These are phyloP conservation scores for Ctenoplectra terminalis DNA, from an alignment of 1,140 invertebrate species.

Conservation along the genomic window DNA sequence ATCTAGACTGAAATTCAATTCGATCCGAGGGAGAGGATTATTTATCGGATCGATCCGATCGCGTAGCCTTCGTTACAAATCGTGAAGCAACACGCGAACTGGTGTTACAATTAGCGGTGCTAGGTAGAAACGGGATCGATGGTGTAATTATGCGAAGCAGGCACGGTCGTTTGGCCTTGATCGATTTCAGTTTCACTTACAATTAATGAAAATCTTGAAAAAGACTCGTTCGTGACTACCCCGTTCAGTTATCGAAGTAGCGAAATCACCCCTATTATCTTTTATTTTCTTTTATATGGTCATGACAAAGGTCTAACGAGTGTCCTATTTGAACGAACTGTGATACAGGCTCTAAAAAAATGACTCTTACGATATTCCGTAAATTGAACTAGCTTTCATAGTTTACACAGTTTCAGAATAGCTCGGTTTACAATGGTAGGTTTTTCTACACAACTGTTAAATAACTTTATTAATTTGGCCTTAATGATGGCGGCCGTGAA, in stretches of 20 bases:
- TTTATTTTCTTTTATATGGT: neutral
- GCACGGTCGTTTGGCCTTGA: neutral
- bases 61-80: constrained; percentile 8
- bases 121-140: constrained; percentile 24
- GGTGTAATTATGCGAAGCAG: constrained; percentile 35
- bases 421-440: accelerated
- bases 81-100: constrained; percentile 7
- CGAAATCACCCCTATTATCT: neutral
- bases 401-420: neutral
- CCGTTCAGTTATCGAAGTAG: too few species aligned
- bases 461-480: neutral
- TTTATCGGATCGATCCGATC: constrained; percentile 23
- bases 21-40: constrained; percentile 13
- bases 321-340: neutral
- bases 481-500: neutral
- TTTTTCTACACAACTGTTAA: neutral
- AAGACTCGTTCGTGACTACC: neutral
- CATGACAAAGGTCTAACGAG: neutral
- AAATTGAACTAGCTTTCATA: too few species aligned
- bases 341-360: neutral
- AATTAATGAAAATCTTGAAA: neutral
- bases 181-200: neutral
- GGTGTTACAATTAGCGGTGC: constrained; percentile 15
- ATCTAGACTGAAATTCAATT: constrained; percentile 39
- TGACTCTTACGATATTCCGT: neutral